phyloP scores from a whole-genome alignment of 2,113 vertebrate genomes.

The Felis chaus region DNA sequence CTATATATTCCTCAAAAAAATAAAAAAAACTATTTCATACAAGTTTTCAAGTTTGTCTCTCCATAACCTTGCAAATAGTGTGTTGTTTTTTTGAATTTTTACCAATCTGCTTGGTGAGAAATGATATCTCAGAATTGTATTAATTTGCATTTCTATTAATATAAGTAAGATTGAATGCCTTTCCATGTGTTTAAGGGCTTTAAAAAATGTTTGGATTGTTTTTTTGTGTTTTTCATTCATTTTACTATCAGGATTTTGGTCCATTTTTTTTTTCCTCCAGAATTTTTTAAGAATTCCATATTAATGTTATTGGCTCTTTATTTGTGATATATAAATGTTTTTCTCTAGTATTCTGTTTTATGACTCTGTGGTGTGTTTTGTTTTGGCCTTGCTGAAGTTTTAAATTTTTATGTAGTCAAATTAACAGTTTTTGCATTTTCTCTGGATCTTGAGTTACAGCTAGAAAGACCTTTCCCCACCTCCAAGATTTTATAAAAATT shows the following conservation, averaged over 20 bases:
- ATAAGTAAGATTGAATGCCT: not conserved
- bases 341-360: not conserved
- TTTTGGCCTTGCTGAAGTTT: not conserved
- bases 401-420: not conserved
- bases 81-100: not conserved
- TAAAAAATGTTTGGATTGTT: not conserved
- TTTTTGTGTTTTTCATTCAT: not conserved
- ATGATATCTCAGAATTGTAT: not conserved
- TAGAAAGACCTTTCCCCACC: not conserved
- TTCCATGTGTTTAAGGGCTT: not conserved
- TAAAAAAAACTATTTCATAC: not conserved
- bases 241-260: not conserved
- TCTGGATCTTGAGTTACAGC: not conserved
- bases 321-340: not conserved
- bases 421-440: not conserved
- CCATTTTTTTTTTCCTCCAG: not conserved
- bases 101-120: not conserved
- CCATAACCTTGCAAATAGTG: not conserved
- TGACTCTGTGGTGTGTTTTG: not conserved
- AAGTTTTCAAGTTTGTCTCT: not conserved
- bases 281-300: not conserved
- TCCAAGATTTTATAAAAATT: not conserved
- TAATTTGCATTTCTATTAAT: not conserved
- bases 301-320: not conserved
- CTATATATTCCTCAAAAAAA: not conserved